Base-by-base conservation (phyloP, 1,140 invertebrate genomes). In the Tenebrio molitor region DNA sequence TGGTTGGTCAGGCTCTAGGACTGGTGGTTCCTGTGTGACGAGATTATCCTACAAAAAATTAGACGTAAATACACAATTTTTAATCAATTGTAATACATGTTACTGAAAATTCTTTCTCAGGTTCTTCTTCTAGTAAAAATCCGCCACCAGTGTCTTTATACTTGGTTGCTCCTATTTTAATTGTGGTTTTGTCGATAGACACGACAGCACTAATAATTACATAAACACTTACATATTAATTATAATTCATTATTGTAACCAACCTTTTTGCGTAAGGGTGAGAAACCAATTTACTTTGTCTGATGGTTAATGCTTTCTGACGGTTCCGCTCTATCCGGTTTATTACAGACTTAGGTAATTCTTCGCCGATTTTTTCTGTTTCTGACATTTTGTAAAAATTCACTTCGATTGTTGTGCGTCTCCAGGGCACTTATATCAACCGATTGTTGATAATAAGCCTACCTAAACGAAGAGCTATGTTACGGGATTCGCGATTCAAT, bases 141-240 rank as follows among this genome's bases (percentile, higher is more conserved):
- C 95, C 95, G 78, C 93, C 95, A 53, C 93, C 94, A 34, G 92
- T 94, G 80, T 96, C 94, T 44, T 93, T 89, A 62, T 91, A 89
- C 81, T 89, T 91, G 25, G 87, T 87, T 15, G 90, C 87, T 79
- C 91, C 87, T 58, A 92, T 85, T 79, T 90, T 88, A 3, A 92
- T 81, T 74, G 81, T 80, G 74, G 81, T 76, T 83, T 84, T 76
- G 74, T 77, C 69, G 63, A 81, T 75, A 33, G 78, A 77, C 34
- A 78, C 67, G 8, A 77, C 71, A 41, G 77, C 74, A 16, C 75
- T n/a, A n/a, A n/a, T 80, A 19, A 39, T 73, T 66, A 68, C 62
- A 3, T 44, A 63, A 73, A 68, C 12, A 41, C 75, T 25, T 58
- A 50, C 33, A 39, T 70, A 44, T 46, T 74, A 74, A 73, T 70